Evolutionary conservation across 2,888 invertebrate species (phyloP), one percentile per base, ranked within the genome.

Genomic region (Eremobia ochroleuca): DNA sequence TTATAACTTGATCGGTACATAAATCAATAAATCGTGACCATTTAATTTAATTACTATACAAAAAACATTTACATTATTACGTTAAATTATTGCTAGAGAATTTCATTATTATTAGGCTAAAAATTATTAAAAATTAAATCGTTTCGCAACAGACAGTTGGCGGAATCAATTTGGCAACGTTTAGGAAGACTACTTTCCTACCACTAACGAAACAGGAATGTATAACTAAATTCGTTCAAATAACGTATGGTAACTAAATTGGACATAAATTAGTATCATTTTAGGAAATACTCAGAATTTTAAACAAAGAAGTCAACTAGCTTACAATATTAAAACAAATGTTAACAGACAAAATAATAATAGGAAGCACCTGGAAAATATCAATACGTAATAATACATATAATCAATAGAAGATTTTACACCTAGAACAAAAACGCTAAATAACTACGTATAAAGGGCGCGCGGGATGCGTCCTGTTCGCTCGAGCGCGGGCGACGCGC

Each of bases 161-260:
- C 96, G 94, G 95, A 94, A 92, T 93, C 92, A 95, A 96, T 97
- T 97, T 97, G 97, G 97, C 97, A 96, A 96, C 96, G 95, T 96
- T 96, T 92, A 95, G 96, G 96, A 97, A 97, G 97, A 97, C 96
- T 96, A 96, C 96, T 96, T 95, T 95, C 94, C 95, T 96, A 96
- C 94, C 93, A 96, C 95, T 96, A 95, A 96, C 95, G 95, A 96
- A 96, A 97, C 94, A 96, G 95, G 94, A 96, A 95, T 96, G 96
- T 94, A 92, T 93, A 92, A 96, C 96, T 96, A 96, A 97, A 96
- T 96, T 96, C 96, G 96, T 93, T 96, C 94, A 91, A 94, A 95
- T 94, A 96, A 96, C 95, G 94, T 90, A 95, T 96, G 96, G 96
- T 97, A 97, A 97, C 96, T 95, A 87, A 95, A 92, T 94, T 94